Conservation (phyloP, 2,113 vertebrate genomes). For the Choloepus hoffmanni region DNA sequence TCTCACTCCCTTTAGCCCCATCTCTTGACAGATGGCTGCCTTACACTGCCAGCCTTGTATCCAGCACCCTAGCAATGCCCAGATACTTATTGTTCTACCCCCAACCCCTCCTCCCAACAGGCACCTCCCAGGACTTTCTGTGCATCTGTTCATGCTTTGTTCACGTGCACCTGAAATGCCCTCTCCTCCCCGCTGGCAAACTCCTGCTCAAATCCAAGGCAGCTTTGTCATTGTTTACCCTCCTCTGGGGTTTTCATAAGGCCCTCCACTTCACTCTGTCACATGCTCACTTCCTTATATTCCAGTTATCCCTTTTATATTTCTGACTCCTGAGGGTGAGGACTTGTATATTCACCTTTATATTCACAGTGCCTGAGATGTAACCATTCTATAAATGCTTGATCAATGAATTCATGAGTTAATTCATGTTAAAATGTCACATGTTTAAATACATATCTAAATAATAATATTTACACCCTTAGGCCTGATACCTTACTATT, state of each 20-base stretch:
- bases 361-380: neutral
- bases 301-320: neutral
- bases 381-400: neutral
- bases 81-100: neutral
- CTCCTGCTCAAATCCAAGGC: neutral
- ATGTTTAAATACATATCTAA: neutral
- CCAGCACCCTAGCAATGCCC: neutral
- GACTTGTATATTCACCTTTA: neutral
- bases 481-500: neutral
- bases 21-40: constrained; percentile 10
- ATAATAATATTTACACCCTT: neutral
- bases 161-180: neutral
- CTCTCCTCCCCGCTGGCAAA: neutral
- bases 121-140: neutral
- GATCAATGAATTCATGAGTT: neutral
- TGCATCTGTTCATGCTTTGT: neutral
- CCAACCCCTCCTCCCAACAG: neutral
- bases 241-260: neutral
- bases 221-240: neutral
- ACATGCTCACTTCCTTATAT: neutral
- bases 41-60: neutral
- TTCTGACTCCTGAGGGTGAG: neutral
- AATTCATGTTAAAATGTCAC: neutral
- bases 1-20: neutral
- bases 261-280: neutral